Evolutionary conservation across 2,113 vertebrate species (phyloP).

Genomic region (Ciconia maguari): DNA sequence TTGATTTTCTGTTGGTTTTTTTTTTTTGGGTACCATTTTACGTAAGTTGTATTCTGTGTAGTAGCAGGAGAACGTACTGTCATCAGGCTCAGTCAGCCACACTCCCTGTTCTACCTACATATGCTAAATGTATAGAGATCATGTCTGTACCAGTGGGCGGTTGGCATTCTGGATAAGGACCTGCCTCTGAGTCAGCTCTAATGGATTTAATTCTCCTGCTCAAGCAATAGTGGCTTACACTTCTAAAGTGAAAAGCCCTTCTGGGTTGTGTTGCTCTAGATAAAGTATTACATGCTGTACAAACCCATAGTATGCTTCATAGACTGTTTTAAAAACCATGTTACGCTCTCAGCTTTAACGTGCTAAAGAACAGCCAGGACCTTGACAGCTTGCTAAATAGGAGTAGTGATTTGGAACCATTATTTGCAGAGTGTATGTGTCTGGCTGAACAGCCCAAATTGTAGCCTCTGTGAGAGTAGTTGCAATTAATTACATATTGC

Average conservation of each 20-base stretch:
- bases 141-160: background rate
- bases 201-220: background rate
- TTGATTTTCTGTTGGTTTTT: background rate
- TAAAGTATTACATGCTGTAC: background rate
- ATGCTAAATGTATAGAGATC: background rate
- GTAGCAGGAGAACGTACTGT: background rate
- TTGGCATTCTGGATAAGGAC: background rate
- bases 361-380: slow-evolving; percentile 8
- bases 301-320: background rate
- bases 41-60: background rate
- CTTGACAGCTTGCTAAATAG: slow-evolving; percentile 4
- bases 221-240: background rate
- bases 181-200: slow-evolving; percentile 19
- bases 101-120: background rate
- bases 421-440: background rate
- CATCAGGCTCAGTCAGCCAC: background rate
- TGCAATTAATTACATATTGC: background rate
- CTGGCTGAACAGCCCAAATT: slow-evolving; percentile 3
- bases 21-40: background rate
- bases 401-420: background rate
- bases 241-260: background rate
- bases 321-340: background rate
- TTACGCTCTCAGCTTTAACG: background rate
- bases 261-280: slow-evolving; percentile 5
- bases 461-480: background rate